Evolutionary conservation across 2,888 invertebrate genomes (phyloP).

Genomic region (Spodoptera picta): DNA sequence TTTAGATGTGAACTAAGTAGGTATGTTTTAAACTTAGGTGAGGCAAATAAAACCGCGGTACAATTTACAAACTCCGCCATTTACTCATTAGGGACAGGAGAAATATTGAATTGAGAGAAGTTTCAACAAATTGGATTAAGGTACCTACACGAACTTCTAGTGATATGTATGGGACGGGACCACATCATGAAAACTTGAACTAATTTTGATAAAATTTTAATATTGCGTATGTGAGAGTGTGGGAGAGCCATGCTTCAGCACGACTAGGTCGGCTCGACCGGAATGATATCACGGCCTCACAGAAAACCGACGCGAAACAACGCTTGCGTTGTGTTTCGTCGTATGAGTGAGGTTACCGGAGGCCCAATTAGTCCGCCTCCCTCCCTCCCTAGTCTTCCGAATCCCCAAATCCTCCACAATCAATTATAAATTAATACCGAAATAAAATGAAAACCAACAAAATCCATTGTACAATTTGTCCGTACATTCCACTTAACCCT

Average conservation of each 20-base stretch:
- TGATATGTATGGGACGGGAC: background rate
- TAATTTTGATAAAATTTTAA: background rate
- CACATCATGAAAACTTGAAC: background rate
- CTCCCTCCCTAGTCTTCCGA: too few species aligned
- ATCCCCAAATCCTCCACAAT: too few species aligned
- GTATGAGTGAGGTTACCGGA: too few species aligned
- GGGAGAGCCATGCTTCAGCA: too few species aligned
- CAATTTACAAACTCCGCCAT: conserved; percentile 31
- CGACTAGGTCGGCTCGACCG: too few species aligned
- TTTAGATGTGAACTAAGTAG: background rate
- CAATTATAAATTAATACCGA: background rate
- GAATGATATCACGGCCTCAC: too few species aligned
- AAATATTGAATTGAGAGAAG: conserved; percentile 42
- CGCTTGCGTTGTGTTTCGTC: too few species aligned
- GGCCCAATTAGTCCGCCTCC: too few species aligned
- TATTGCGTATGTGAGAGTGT: too few species aligned
- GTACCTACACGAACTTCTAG: background rate
- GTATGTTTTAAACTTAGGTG: conserved; percentile 21
- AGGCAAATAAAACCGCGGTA: conserved; percentile 36
- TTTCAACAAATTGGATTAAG: conserved; percentile 22
- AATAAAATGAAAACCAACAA: background rate
- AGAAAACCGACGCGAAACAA: too few species aligned
- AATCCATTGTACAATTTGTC: background rate
- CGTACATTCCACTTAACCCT: conserved; percentile 18
- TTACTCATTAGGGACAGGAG: conserved; percentile 38